Evolutionary conservation across 2,113 vertebrate species (phyloP).

Genomic region (Gadus macrocephalus): DNA sequence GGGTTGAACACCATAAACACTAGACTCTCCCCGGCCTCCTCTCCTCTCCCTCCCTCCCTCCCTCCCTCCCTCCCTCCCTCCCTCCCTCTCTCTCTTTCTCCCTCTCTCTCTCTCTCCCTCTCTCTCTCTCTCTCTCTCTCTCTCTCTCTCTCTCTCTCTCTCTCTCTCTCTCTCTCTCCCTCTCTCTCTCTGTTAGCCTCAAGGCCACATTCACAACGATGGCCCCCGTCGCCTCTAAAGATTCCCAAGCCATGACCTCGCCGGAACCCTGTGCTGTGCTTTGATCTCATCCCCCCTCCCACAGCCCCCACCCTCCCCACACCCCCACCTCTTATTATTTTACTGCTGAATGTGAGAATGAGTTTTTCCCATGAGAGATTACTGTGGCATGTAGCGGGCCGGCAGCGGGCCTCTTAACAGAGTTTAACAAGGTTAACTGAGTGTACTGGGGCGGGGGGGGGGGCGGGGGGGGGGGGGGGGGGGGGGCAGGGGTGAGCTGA

Average conservation of each 20-base stretch:
- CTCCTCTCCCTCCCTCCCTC: no score
- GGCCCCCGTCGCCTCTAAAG: slow-evolving; percentile 16
- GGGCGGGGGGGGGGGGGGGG: no score
- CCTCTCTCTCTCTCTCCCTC: no score
- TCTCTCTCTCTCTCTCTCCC: no score
- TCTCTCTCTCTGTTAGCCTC: background rate
- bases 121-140: no score
- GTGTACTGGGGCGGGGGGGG: no score
- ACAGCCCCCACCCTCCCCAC: no score
- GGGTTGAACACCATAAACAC: no score
- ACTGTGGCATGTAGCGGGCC: slow-evolving; percentile 62
- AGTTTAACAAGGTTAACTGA: slow-evolving; percentile 70
- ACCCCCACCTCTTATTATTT: slow-evolving; percentile 9
- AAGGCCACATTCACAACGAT: background rate
- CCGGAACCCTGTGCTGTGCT: slow-evolving; percentile 42
- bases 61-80: no score
- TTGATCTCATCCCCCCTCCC: slow-evolving; percentile 35
- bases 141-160: no score
- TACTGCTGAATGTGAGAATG: slow-evolving; percentile 48
- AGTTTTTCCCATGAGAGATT: slow-evolving; percentile 60
- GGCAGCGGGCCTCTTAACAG: slow-evolving; percentile 44
- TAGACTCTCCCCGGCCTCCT: no score
- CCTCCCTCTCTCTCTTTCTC: no score
- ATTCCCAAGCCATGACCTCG: slow-evolving; percentile 31
- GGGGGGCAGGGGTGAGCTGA: background rate